Conservation (phyloP, 2,113 vertebrate species). For the Turnix velox region DNA sequence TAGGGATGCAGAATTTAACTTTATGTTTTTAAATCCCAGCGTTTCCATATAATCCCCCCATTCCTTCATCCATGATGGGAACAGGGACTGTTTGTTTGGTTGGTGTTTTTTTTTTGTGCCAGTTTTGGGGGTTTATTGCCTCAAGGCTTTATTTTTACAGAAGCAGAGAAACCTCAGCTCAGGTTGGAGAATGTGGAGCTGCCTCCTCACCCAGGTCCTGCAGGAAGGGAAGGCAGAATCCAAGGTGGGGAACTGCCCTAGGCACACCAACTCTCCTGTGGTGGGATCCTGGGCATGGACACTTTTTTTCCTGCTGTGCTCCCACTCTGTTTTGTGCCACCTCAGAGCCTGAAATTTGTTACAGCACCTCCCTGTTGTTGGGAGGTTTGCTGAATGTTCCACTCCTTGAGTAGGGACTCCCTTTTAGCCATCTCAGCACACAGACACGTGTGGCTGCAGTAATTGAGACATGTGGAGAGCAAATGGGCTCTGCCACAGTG, state of each 20-base stretch:
- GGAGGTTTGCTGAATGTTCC: neutral
- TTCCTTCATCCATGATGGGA: neutral
- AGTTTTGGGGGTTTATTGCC: neutral
- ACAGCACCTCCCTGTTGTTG: neutral
- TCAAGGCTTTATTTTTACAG: slow-evolving; percentile 51
- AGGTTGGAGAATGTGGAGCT: neutral
- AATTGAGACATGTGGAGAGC: no score
- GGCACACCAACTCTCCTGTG: neutral
- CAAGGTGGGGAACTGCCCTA: fast-evolving
- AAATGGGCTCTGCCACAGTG: neutral
- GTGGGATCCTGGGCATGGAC: neutral
- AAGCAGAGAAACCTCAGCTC: slow-evolving; percentile 44
- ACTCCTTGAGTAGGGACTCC: neutral
- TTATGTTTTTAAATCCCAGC: neutral
- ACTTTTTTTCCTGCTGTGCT: neutral
- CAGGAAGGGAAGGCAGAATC: neutral
- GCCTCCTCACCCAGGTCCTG: neutral
- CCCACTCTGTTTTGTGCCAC: neutral
- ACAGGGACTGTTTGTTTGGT: slow-evolving; percentile 15
- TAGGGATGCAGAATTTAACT: neutral
- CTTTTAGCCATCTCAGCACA: neutral
- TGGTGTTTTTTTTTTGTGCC: slow-evolving; percentile 41
- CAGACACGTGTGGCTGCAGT: no score
- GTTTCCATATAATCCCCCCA: neutral
- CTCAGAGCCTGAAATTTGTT: neutral